Evolutionary conservation across 2,797 vertebrate genomes (phyloP).

Genomic region (Sitta carolinensis): DNA sequence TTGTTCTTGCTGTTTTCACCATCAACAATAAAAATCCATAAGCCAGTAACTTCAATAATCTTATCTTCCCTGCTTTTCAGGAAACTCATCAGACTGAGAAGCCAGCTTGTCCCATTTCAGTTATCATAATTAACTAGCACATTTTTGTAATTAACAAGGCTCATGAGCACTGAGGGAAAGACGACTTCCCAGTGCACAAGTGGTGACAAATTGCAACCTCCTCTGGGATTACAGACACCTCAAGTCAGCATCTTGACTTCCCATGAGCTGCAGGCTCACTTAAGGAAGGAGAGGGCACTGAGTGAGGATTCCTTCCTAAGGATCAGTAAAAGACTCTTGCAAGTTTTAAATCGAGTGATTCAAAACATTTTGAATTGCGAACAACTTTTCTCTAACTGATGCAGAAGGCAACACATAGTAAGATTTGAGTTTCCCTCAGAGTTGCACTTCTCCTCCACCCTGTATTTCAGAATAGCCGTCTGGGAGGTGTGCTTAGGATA

Average conservation of each 20-base stretch:
- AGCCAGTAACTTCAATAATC: background rate
- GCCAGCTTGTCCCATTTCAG: background rate
- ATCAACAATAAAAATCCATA: background rate
- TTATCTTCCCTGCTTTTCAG: background rate
- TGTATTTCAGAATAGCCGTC: fast-evolving
- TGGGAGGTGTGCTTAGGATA: background rate
- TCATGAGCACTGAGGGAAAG: background rate
- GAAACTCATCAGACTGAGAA: background rate
- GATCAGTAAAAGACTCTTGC: background rate
- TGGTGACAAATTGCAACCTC: background rate
- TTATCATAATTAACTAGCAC: background rate
- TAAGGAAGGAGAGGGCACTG: fast-evolving
- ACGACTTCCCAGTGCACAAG: fast-evolving
- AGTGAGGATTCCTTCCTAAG: background rate
- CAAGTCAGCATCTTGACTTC: background rate
- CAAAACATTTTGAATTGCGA: background rate
- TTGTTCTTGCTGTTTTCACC: background rate
- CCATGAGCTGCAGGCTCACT: background rate
- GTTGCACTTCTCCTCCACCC: fast-evolving
- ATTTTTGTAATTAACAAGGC: background rate
- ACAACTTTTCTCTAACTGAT: background rate
- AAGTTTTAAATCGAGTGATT: background rate
- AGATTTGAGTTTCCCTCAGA: background rate
- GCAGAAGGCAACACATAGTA: background rate
- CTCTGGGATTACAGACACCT: background rate